phyloP scores from a whole-genome alignment of 2,797 vertebrate genomes.

The Spheniscus humboldti region DNA sequence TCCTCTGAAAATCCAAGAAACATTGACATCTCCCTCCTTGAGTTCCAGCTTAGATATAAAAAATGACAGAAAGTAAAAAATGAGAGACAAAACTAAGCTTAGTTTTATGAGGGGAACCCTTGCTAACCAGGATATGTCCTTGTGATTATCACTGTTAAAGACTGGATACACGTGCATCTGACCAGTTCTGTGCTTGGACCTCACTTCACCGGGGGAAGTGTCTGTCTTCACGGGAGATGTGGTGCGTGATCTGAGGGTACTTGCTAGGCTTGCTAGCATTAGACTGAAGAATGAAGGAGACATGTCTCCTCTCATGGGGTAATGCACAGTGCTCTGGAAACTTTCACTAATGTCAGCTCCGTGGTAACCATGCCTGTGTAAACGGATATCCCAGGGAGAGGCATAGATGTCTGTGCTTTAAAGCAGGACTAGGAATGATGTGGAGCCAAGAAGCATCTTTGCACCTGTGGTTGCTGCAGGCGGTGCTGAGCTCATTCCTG shows the following conservation, averaged over 20 bases:
- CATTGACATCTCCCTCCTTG: background rate
- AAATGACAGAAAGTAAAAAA: background rate
- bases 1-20: background rate
- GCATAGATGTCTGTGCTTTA: background rate
- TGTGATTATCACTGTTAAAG: background rate
- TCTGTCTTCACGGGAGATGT: background rate
- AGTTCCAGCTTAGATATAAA: background rate
- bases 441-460: background rate
- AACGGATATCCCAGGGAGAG: background rate
- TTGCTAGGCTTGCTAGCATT: background rate
- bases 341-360: background rate
- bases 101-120: background rate
- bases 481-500: background rate
- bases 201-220: background rate
- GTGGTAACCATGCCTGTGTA: background rate
- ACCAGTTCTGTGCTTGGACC: background rate
- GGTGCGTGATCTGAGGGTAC: background rate
- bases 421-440: background rate
- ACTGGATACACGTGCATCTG: accelerated
- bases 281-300: background rate
- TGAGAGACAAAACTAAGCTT: background rate
- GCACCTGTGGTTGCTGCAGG: background rate
- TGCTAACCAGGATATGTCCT: background rate
- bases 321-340: background rate
- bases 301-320: background rate